These are phyloP conservation scores for Gasteruption jaculator DNA, from an alignment of 2,888 invertebrate species.

Conservation along the genomic window DNA sequence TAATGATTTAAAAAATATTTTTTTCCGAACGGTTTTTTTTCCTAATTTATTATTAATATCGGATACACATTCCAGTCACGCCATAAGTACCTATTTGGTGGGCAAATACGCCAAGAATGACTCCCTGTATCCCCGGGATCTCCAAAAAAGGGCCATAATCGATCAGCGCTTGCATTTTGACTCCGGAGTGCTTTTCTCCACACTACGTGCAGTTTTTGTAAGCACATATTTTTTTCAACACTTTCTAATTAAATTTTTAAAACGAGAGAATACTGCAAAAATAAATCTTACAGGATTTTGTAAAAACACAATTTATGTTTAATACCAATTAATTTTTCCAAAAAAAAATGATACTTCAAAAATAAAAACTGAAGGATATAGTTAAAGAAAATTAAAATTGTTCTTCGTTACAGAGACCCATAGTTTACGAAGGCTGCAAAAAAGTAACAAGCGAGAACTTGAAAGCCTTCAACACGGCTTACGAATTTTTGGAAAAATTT, in stretches of 20 bases:
- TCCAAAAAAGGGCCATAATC: conserved; percentile 53
- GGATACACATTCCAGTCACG: conserved; percentile 56
- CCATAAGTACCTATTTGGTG: conserved; percentile 54
- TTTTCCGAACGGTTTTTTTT: too few relatives aligned
- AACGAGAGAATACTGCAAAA: too few relatives aligned
- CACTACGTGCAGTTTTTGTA: conserved; percentile 53
- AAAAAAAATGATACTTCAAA: too few relatives aligned
- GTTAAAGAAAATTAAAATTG: conserved; percentile 1
- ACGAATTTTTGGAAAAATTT: conserved; percentile 43
- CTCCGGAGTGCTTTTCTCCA: conserved; percentile 53
- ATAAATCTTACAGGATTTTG: too few relatives aligned
- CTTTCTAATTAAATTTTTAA: too few relatives aligned
- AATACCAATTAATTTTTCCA: too few relatives aligned
- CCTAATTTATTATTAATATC: too few relatives aligned
- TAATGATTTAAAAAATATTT: too few relatives aligned
- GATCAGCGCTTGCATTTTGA: conserved; percentile 58
- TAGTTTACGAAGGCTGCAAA: conserved; percentile 39
- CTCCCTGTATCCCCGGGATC: conserved; percentile 57
- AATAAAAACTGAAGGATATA: conserved; percentile 9
- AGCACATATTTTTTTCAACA: too few relatives aligned
- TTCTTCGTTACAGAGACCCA: conserved; percentile 33
- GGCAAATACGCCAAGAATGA: conserved; percentile 56
- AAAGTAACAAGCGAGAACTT: conserved; percentile 37
- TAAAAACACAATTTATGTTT: conserved; percentile 14
- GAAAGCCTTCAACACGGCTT: conserved; percentile 39